phyloP scores from a whole-genome alignment of 2,113 vertebrate species.

The Cathartes aura region DNA sequence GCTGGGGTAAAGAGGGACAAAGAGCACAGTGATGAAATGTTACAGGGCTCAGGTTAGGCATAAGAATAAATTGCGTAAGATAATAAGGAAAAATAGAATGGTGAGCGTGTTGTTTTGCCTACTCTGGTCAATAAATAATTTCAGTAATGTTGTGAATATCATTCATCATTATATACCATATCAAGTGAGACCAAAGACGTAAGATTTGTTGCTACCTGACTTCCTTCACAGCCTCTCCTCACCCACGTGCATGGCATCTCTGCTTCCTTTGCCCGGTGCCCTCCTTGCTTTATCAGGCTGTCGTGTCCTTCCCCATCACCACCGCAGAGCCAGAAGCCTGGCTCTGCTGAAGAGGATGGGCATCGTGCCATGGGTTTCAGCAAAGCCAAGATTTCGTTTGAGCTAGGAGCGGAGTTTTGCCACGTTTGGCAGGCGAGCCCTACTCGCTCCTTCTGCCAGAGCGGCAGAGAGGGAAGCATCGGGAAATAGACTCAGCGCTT shows the following conservation, averaged over 20 bases:
- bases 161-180: background rate
- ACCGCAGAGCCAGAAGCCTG: background rate
- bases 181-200: background rate
- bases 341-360: background rate
- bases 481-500: background rate
- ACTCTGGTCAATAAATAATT: slow-evolving; percentile 37
- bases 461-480: background rate
- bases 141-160: background rate
- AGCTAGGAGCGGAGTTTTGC: background rate
- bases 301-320: background rate
- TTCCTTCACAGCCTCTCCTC: background rate
- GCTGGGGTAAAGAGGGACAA: background rate
- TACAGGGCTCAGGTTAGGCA: background rate
- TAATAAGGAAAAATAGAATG: slow-evolving; percentile 28
- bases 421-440: background rate
- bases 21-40: slow-evolving; percentile 16
- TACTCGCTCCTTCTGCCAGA: background rate
- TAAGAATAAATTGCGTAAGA: background rate
- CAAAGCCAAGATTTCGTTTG: background rate
- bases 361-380: background rate
- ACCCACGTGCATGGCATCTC: fast-evolving
- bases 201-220: background rate
- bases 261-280: fast-evolving
- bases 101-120: background rate
- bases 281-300: background rate